Percentiles rank a stretch among this genome's conserved stretches.
phyloP scores from a whole-genome alignment of 2,888 invertebrate genomes.

The Temnothorax rugatulus region DNA sequence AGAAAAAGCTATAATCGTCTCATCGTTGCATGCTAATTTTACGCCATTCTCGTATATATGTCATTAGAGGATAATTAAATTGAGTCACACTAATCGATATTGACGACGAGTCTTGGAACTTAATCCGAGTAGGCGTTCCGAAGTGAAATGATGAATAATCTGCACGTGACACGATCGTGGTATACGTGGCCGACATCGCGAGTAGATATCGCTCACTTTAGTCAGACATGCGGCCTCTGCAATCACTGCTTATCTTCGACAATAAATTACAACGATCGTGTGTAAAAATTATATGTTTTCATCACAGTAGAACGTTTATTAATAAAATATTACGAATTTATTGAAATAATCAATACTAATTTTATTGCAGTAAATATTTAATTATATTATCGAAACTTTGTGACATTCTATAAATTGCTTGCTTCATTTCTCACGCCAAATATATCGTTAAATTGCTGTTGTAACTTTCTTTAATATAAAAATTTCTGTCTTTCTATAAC shows the following conservation, averaged over 20 bases:
- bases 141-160: constrained; percentile 33
- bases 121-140: constrained; percentile 49
- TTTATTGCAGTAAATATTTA: background rate
- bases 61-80: constrained; percentile 37
- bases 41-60: background rate
- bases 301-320: background rate
- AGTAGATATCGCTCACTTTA: constrained; percentile 28
- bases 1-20: background rate
- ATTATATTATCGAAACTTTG: background rate
- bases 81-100: constrained; percentile 33
- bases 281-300: constrained; percentile 15
- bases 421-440: background rate
- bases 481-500: background rate
- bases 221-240: background rate
- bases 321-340: background rate
- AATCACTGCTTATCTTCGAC: constrained; percentile 2
- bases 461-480: background rate
- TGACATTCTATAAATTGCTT: background rate
- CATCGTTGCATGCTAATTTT: constrained; percentile 6
- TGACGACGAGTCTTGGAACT: constrained; percentile 32
- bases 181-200: constrained; percentile 10
- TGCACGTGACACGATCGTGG: constrained; percentile 24
- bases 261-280: constrained; percentile 4
- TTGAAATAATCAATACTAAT: background rate
- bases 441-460: background rate